These are phyloP conservation scores for chimpanzee (Pan troglodytes) DNA, from an alignment of 2,113 vertebrate genomes.

Conservation along the genomic window DNA sequence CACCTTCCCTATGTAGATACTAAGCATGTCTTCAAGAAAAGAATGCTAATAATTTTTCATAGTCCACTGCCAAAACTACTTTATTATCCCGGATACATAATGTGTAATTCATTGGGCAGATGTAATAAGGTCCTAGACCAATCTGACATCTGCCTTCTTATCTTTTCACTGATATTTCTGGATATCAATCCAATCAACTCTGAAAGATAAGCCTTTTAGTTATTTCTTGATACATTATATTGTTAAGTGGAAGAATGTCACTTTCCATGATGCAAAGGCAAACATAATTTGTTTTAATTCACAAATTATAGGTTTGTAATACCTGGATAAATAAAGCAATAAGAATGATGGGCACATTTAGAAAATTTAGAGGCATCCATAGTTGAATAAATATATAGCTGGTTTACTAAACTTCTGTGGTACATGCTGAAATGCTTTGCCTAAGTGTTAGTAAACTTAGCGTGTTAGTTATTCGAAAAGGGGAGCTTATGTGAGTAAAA, in stretches of 20 bases:
- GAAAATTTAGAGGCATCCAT: neutral
- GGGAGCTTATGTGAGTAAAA: neutral
- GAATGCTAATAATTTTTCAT: neutral
- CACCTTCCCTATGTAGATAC: neutral
- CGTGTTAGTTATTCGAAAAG: neutral
- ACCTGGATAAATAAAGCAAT: neutral
- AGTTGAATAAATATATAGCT: neutral
- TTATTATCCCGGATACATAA: neutral
- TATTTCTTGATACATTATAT: neutral
- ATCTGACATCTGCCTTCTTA: neutral
- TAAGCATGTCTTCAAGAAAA: neutral
- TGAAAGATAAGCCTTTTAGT: neutral
- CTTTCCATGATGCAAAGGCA: neutral
- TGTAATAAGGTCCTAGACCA: neutral
- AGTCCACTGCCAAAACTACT: neutral
- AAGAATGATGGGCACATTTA: neutral
- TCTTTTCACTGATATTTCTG: neutral
- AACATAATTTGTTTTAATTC: neutral
- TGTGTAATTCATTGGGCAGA: neutral
- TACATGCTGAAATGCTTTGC: neutral
- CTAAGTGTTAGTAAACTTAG: neutral
- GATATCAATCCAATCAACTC: neutral
- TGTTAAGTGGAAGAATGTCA: neutral
- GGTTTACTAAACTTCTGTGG: neutral
- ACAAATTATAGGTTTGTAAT: neutral